Evolutionary conservation across 2,888 invertebrate species (phyloP).

Genomic region (Tortrix viridana): DNA sequence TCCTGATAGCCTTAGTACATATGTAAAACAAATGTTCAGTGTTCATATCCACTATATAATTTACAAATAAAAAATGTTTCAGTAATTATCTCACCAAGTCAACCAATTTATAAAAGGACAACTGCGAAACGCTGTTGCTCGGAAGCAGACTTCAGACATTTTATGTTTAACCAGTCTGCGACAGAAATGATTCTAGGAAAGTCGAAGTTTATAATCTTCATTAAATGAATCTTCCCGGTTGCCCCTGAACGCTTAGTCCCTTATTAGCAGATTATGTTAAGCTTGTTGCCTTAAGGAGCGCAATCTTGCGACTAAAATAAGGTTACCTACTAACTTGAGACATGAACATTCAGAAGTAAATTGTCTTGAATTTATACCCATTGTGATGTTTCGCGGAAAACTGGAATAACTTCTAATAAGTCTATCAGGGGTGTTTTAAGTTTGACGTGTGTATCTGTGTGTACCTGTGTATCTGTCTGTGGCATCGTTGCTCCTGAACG

Average conservation of each 20-base stretch:
- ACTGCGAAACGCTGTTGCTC: not conserved
- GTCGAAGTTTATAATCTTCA: constrained; percentile 38
- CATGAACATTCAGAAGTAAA: constrained; percentile 19
- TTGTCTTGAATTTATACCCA: not conserved
- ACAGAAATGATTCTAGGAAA: constrained; percentile 34
- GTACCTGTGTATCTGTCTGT: no score
- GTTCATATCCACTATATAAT: no score
- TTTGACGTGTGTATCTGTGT: no score
- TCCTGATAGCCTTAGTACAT: no score
- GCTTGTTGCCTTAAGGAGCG: constrained; percentile 37
- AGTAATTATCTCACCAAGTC: no score
- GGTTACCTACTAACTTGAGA: constrained; percentile 29
- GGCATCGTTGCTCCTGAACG: no score
- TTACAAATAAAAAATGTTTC: no score
- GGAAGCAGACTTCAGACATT: constrained; percentile 9
- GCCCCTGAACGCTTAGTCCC: constrained; percentile 35
- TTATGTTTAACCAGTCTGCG: constrained; percentile 16
- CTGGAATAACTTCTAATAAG: not conserved
- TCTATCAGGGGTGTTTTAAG: no score
- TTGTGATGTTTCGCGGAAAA: not conserved
- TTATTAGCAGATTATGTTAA: constrained; percentile 37
- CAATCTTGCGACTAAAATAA: constrained; percentile 33
- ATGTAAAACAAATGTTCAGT: no score
- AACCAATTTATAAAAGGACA: not conserved
- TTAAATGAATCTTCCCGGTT: constrained; percentile 37